Base-by-base conservation (phyloP, 2,113 vertebrate species). In the Albula goreensis region DNA sequence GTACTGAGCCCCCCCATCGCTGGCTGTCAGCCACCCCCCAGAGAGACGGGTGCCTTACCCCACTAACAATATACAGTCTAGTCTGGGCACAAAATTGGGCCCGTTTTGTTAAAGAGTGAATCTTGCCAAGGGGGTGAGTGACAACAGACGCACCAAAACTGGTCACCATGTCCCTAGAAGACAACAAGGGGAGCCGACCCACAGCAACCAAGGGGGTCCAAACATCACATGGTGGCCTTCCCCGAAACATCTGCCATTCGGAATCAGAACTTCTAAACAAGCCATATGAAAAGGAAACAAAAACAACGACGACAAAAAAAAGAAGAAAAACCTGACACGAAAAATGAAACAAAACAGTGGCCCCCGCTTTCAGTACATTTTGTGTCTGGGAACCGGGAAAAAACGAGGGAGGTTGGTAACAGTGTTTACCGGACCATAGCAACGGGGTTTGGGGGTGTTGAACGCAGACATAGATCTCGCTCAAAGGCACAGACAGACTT, bases 211-310 rank as follows among this genome's bases (percentile, higher is more conserved):
- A 7, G 77, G 49, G 19, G 50, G 13, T 19, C 19, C 13, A 22
- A 57, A 25, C 48, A 22, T 41, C 31, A 48, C 56, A 31, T 52
- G 22, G 19, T 51, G 82, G 74, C 17, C 31, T 41, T 41, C 31
- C 70, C 52, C 60, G 17, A 81, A 13, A 84, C 60, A 82, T 85
- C 87, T 85, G 84, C 84, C 25, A 56, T 48, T 49, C 51, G 56
- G 56, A 31, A 22, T 48, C 52, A 15, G 22, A 70, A 85, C 48
- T 17, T 60, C 60, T 70, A 78, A 63, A 77, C 63, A 74, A 83
- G 48, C 80, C 48, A 56, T 57, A 82, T 50, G 79, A 10, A 85
- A 15, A 51, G 56, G 12, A 56, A 77, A 87, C 53, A 50, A 17
- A 85, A 63, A 49, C 31, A 41, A 41, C 31, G 13, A 79, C 25